phyloP scores from a whole-genome alignment of 2,797 vertebrate species.

The Galago senegalensis region DNA sequence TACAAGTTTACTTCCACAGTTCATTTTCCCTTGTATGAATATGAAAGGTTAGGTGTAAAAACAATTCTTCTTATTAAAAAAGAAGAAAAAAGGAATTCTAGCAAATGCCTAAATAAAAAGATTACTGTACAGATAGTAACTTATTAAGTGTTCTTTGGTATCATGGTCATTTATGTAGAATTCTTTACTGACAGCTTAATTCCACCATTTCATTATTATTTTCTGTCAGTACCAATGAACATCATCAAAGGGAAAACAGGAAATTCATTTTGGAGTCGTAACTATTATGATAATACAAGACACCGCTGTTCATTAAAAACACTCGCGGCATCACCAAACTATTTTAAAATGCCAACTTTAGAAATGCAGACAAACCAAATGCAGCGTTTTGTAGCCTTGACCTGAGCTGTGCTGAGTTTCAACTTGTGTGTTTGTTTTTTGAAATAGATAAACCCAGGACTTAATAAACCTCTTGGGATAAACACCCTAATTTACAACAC shows the following conservation, averaged over 20 bases:
- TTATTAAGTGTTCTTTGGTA: constrained; percentile 61
- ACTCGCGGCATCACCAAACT: constrained; percentile 24
- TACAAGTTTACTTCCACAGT: constrained; percentile 47
- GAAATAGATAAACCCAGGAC: not conserved
- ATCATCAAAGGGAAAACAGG: constrained; percentile 61
- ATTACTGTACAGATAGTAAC: constrained; percentile 24
- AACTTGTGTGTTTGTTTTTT: not conserved
- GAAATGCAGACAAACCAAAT: constrained; percentile 26
- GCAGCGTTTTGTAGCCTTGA: not conserved
- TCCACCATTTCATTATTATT: constrained; percentile 27
- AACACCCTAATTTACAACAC: not conserved
- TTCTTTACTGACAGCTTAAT: constrained; percentile 63
- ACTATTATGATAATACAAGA: constrained; percentile 48
- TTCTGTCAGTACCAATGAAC: constrained; percentile 35
- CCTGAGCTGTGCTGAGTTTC: not conserved
- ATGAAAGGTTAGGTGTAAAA: constrained; percentile 66
- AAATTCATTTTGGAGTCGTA: constrained; percentile 56
- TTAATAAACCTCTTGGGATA: not conserved
- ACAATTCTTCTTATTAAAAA: constrained; percentile 54
- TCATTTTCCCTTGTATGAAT: constrained; percentile 46
- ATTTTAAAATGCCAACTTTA: constrained; percentile 29
- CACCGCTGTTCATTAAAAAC: constrained; percentile 58
- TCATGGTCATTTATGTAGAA: constrained; percentile 49
- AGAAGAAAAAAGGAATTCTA: constrained; percentile 42
- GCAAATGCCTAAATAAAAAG: constrained; percentile 63